Evolutionary conservation across 2,888 invertebrate genomes (phyloP).

Genomic region (Caenorhabditis sp.): DNA sequence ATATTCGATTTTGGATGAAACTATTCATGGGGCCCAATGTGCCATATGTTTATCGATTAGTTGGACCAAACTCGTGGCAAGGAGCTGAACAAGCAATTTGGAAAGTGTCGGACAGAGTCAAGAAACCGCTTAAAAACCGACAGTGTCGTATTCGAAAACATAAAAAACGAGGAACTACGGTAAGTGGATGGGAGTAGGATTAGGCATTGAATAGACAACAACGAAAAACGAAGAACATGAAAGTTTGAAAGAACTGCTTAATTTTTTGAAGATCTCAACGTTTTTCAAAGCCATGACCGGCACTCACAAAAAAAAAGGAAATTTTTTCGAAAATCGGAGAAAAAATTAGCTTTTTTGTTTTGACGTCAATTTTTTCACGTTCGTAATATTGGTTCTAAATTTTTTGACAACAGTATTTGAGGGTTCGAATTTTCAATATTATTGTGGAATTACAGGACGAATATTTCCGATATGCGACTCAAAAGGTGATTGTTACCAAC

Average conservation of each 20-base stretch:
- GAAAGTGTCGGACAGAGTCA: slow-evolving; percentile 59
- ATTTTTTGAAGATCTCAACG: too few relatives aligned
- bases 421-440: too few relatives aligned
- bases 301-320: too few relatives aligned
- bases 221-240: too few relatives aligned
- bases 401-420: too few relatives aligned
- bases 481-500: slow-evolving; percentile 61
- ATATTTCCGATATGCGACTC: slow-evolving; percentile 66
- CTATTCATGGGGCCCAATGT: slow-evolving; percentile 66
- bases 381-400: too few relatives aligned
- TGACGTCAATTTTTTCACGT: too few relatives aligned
- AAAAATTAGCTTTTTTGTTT: too few relatives aligned
- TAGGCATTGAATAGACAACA: too few relatives aligned
- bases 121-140: slow-evolving; percentile 63
- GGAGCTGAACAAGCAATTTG: slow-evolving; percentile 58
- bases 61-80: slow-evolving; percentile 61
- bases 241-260: too few relatives aligned
- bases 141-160: slow-evolving; percentile 62
- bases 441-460: slow-evolving; percentile 67
- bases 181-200: slow-evolving; percentile 14
- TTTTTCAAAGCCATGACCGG: too few relatives aligned
- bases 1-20: slow-evolving; percentile 58
- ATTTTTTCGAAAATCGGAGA: too few relatives aligned
- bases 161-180: slow-evolving; percentile 59
- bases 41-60: slow-evolving; percentile 66